These are phyloP conservation scores for Patella pellucida DNA, from an alignment of 2,888 invertebrate genomes.

Conservation along the genomic window DNA sequence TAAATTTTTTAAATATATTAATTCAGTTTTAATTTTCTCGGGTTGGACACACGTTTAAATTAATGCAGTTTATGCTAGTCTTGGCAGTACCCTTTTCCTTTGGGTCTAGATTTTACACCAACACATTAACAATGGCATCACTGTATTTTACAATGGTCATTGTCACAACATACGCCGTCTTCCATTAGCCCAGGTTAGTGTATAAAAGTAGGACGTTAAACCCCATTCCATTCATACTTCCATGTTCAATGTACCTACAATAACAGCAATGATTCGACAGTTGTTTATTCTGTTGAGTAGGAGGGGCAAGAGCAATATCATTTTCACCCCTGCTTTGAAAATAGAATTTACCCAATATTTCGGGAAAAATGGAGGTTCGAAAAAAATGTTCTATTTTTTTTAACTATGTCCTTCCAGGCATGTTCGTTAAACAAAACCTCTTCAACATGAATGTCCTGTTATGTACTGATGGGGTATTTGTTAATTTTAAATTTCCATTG, in stretches of 20 bases:
- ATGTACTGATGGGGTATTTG: neutral
- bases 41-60: too few species aligned
- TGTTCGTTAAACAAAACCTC: neutral
- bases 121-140: constrained; percentile 43
- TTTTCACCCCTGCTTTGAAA: constrained; percentile 9
- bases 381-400: constrained; percentile 18
- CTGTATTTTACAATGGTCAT: constrained; percentile 39
- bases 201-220: too few species aligned
- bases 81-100: constrained; percentile 37
- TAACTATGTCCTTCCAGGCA: constrained; percentile 13
- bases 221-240: too few species aligned
- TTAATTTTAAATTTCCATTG: neutral
- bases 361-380: constrained; percentile 21
- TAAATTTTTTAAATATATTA: too few species aligned
- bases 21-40: too few species aligned
- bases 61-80: constrained; percentile 25
- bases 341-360: constrained; percentile 31
- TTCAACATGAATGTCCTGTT: constrained; percentile 5
- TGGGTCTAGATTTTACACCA: constrained; percentile 27
- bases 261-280: constrained; percentile 20
- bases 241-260: constrained; percentile 29
- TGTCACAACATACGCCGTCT: constrained; percentile 41
- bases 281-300: too few species aligned
- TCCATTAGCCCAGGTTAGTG: too few species aligned
- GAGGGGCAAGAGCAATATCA: too few species aligned